Evolutionary conservation across 2,113 vertebrate genomes (phyloP), one percentile per base, ranked within the genome.

Genomic region (Neogobius melanostomus): DNA sequence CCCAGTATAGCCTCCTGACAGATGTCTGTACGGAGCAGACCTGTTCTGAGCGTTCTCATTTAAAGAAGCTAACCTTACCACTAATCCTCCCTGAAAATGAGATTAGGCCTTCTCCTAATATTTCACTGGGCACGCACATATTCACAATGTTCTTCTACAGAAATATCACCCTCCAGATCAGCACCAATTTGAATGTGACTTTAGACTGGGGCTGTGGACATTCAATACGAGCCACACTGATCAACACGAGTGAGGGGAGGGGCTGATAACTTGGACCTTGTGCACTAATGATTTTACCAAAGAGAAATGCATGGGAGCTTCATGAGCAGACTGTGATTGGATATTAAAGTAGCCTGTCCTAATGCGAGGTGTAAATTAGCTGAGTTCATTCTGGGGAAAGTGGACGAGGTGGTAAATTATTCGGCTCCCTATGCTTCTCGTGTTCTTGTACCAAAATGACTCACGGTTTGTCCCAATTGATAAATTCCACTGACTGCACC

Each of bases 71-170:
- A 61, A 83, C 60, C 49, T 87, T 81, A 67, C 75, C 75, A 61
- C 84, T 82, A 79, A 84, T 74, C 77, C 81, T 59, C 67, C 36
- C 61, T 49, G 74, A 77, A 83, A 68, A 68, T 54, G 8, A 82
- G 82, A 83, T 87, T 82, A 89, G 62, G 70, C 50, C 64, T 59
- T 85, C 82, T 79, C 63, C 87, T 86, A 64, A 53, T 57, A 61
- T 89, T 87, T 87, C 85, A 74, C 85, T 69, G 5, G 60, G 82
- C 72, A 64, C 66, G 85, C 88, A 86, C 85, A 85, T 85, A 82
- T 83, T 83, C 53, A 45, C 76, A 74, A 53, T 53, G 72, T 78
- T 53, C 76, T 74, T 75, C 48, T 80, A 82, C 69, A 71, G 83
- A 68, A 86, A 85, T 85, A 85, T 54, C 82, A 74, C 16, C 47